Conservation (phyloP, 1,140 invertebrate genomes). For the Charaxes varanes region DNA sequence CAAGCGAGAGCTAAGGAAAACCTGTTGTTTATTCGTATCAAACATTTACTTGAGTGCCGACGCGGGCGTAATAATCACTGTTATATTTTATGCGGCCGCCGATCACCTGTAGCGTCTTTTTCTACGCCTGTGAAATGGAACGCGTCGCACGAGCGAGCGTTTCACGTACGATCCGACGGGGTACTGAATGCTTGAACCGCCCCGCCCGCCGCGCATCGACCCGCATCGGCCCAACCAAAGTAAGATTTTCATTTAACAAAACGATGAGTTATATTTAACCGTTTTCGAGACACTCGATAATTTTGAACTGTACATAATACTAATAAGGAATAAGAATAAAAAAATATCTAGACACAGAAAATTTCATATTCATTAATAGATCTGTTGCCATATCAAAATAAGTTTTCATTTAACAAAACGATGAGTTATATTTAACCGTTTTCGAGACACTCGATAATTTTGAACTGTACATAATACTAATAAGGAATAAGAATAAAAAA, state of each 20-base stretch:
- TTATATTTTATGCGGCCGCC: conserved; percentile 38
- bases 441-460: conserved; percentile 88
- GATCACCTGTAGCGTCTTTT: conserved; percentile 46
- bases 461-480: no score
- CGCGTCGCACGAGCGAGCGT: conserved; percentile 16
- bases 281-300: conserved; percentile 85
- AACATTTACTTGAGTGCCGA: conserved; percentile 8
- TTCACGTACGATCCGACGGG: conserved; percentile 15
- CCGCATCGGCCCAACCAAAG: conserved; percentile 6
- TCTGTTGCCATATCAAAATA: conserved; percentile 22
- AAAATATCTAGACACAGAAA: no score
- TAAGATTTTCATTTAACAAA: conserved; percentile 20
- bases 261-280: conserved; percentile 2
- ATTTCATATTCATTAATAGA: no score
- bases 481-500: no score
- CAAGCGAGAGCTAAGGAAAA: not conserved
- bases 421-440: conserved; percentile 27
- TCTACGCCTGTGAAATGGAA: conserved; percentile 11
- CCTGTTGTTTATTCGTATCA: conserved; percentile 13
- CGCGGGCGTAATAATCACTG: conserved; percentile 29
- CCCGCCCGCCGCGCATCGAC: conserved; percentile 24
- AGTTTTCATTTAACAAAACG: conserved; percentile 5
- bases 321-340: no score
- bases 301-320: no score
- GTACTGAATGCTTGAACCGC: conserved; percentile 19